phyloP scores from a whole-genome alignment of 2,888 invertebrate species.

The Thysanoteuthis rhombus region DNA sequence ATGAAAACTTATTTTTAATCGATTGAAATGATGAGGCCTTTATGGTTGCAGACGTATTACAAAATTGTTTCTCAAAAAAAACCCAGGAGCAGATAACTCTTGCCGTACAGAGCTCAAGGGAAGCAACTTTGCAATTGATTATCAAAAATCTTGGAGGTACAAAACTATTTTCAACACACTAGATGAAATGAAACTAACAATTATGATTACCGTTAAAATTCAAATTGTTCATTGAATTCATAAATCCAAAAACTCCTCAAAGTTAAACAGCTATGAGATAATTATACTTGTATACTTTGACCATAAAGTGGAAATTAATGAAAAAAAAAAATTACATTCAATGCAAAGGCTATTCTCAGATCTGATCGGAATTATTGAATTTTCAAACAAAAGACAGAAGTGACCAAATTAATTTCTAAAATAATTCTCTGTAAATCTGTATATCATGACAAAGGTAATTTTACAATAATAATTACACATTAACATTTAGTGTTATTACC shows the following conservation, averaged over 20 bases:
- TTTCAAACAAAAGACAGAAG: not conserved
- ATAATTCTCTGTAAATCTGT: not conserved
- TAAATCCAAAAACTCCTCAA: not conserved
- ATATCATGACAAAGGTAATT: not conserved
- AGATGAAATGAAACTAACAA: not conserved
- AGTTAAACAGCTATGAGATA: not conserved
- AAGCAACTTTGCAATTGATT: not conserved
- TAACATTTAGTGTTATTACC: not conserved
- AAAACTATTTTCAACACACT: too few species aligned
- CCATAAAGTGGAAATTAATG: not conserved
- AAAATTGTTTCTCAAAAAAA: too few species aligned
- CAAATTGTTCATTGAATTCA: too few species aligned
- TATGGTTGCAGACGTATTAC: too few species aligned
- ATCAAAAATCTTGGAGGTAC: not conserved
- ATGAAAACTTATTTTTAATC: too few species aligned
- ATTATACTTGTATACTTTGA: not conserved
- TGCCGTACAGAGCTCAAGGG: not conserved
- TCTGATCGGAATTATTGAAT: not conserved
- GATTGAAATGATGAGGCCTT: too few species aligned
- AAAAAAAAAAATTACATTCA: not conserved
- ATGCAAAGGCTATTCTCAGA: too few species aligned
- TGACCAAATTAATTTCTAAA: not conserved
- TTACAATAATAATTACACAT: not conserved
- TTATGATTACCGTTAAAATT: too few species aligned
- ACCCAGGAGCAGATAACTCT: not conserved